phyloP scores from a whole-genome alignment of 2,797 vertebrate species.

The Coccyzus lansbergi region DNA sequence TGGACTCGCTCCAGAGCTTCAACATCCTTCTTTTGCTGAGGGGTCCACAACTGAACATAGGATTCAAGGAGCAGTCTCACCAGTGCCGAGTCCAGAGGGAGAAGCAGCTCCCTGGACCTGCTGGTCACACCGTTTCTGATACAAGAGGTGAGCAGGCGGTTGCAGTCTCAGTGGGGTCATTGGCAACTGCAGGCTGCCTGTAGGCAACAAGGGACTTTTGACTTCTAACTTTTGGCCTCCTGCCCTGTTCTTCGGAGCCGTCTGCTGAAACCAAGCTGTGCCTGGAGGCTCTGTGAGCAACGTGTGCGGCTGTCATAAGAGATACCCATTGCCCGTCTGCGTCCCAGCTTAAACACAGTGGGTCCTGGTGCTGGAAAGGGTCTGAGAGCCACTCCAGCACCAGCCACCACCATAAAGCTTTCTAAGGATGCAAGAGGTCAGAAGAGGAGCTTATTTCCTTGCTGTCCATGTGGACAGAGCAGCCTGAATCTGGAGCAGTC shows the following conservation, averaged over 20 bases:
- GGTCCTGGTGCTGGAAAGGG: neutral
- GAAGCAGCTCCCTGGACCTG: too few species aligned
- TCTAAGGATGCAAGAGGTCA: neutral
- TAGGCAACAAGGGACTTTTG: neutral
- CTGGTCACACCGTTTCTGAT: too few species aligned
- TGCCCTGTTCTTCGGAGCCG: accelerated
- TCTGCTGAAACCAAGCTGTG: neutral
- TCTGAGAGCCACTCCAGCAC: neutral
- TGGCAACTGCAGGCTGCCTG: neutral
- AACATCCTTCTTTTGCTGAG: too few species aligned
- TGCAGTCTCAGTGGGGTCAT: neutral
- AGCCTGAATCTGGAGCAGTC: neutral
- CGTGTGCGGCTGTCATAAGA: accelerated
- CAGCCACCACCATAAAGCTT: neutral
- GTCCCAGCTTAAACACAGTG: neutral
- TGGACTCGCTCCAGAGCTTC: too few species aligned
- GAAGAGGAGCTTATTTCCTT: neutral
- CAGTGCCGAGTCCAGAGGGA: too few species aligned
- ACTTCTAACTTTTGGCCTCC: neutral
- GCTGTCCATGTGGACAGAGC: neutral
- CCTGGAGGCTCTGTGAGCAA: neutral
- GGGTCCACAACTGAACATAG: too few species aligned
- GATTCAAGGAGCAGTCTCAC: too few species aligned
- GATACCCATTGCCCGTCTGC: accelerated
- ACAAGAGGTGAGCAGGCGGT: neutral